Evolutionary conservation across 92 coral and sea anemone genomes (phyloP).

Genomic region (Siderastrea radians): DNA sequence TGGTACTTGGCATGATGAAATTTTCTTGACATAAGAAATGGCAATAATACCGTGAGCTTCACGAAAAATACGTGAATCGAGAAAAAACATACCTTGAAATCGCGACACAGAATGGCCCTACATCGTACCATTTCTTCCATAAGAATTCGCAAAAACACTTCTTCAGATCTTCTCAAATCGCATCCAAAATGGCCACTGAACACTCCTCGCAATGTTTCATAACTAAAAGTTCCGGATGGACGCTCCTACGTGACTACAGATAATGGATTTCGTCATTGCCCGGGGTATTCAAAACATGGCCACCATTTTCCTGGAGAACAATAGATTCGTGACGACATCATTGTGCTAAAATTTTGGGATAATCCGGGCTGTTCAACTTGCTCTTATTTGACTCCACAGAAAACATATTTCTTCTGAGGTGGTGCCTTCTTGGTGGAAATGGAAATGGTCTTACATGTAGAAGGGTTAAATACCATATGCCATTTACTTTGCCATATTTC

Average conservation of each 20-base stretch:
- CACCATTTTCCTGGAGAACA: background rate
- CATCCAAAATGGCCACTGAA: too few species aligned
- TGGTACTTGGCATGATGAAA: too few species aligned
- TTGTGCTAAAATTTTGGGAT: background rate
- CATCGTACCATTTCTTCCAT: too few species aligned
- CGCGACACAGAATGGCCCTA: too few species aligned
- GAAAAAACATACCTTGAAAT: too few species aligned
- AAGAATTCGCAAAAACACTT: too few species aligned
- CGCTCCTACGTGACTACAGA: background rate
- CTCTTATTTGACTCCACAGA: conserved; percentile 54
- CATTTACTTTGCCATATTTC: conserved; percentile 36
- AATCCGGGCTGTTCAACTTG: conserved; percentile 22
- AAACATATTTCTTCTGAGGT: conserved; percentile 34
- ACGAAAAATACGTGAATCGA: too few species aligned
- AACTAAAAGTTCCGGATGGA: background rate
- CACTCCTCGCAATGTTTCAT: too few species aligned
- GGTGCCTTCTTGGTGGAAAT: conserved; percentile 48
- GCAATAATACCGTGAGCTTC: too few species aligned
- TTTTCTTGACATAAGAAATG: too few species aligned
- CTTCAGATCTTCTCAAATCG: too few species aligned
- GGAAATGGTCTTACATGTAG: conserved; percentile 54
- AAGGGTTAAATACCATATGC: conserved; percentile 60
- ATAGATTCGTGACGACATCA: background rate
- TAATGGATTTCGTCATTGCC: background rate
- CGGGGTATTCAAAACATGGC: background rate